Conservation (phyloP, 2,888 invertebrate species). For the Rhagium mordax region DNA sequence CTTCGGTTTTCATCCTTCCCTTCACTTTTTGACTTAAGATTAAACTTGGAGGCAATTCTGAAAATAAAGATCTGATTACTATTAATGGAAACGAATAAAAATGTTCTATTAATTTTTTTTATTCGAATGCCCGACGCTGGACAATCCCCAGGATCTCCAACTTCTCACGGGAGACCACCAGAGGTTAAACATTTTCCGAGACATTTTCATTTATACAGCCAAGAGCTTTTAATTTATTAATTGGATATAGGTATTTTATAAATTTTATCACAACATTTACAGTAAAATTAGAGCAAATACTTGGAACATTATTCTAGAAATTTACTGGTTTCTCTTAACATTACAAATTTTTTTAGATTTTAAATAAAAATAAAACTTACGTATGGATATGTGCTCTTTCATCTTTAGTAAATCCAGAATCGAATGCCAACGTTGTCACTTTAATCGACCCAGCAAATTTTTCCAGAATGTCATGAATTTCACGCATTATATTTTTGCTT, state of each 20-base stretch:
- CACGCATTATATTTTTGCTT: conserved; percentile 51
- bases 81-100: not conserved
- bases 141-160: no score
- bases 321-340: no score
- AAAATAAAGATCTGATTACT: conserved; percentile 11
- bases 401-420: conserved; percentile 57
- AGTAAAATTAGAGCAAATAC: not conserved
- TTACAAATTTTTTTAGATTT: no score
- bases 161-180: no score
- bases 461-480: conserved; percentile 56
- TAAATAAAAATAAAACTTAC: conserved; percentile 33
- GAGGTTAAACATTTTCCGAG: no score
- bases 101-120: no score
- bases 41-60: conserved; percentile 53
- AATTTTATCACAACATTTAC: not conserved
- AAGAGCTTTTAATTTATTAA: no score
- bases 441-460: conserved; percentile 56
- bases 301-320: no score
- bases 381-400: conserved; percentile 60
- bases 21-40: conserved; percentile 59
- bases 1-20: conserved; percentile 57
- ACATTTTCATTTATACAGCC: no score
- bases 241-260: no score
- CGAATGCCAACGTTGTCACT: conserved; percentile 56
- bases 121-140: no score